phyloP scores from a whole-genome alignment of 2,113 vertebrate species.

The Hepsetus odoe region DNA sequence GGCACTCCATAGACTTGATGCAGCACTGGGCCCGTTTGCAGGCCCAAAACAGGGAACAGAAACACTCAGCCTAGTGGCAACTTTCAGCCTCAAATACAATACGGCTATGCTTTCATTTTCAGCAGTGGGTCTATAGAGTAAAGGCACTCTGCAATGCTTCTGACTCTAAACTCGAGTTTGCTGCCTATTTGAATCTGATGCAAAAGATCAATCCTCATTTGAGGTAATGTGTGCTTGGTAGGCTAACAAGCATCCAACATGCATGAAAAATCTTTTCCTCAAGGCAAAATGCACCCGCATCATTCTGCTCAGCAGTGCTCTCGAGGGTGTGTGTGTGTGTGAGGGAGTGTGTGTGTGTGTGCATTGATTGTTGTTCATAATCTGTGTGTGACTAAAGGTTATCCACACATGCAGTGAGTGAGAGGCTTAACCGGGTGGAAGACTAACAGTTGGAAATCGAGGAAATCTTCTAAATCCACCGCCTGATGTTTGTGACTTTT shows the following conservation, averaged over 20 bases:
- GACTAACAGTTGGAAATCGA: constrained; percentile 6
- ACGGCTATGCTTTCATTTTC: constrained; percentile 34
- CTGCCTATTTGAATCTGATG: not conserved
- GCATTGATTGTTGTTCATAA: constrained; percentile 6
- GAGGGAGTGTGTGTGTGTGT: not conserved
- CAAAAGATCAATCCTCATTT: not conserved
- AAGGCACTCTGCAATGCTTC: not conserved
- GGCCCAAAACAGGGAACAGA: constrained; percentile 16
- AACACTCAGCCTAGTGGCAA: not conserved
- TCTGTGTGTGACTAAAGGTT: constrained; percentile 9
- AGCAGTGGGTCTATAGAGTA: constrained; percentile 18
- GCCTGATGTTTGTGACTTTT: not conserved
- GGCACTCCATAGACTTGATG: constrained; percentile 11
- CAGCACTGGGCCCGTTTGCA: constrained; percentile 31
- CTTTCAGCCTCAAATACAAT: constrained; percentile 15
- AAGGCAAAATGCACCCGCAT: not conserved
- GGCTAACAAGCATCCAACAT: not conserved
- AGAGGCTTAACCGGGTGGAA: constrained; percentile 4
- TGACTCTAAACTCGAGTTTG: constrained; percentile 7
- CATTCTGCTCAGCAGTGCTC: not conserved
- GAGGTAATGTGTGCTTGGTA: not conserved
- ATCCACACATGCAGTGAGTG: not conserved
- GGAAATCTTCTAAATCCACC: constrained; percentile 8
- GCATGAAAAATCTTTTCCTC: not conserved
- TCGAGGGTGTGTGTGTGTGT: not conserved